Percentiles rank a stretch among this genome's conserved stretches.
phyloP scores from a whole-genome alignment of 2,797 vertebrate species.

The Florisuga fusca region DNA sequence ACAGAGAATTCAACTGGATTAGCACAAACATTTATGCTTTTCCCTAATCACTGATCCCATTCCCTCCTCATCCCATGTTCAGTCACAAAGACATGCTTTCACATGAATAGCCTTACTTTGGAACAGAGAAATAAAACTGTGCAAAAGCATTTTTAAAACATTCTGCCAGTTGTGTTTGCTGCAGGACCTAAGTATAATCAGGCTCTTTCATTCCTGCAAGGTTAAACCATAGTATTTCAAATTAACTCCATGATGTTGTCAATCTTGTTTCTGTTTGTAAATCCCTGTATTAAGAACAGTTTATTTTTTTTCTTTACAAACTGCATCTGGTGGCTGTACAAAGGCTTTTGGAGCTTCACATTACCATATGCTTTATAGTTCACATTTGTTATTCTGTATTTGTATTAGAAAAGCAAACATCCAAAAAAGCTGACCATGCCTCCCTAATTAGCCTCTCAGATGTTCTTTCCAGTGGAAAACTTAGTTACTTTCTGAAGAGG shows the following conservation, averaged over 20 bases:
- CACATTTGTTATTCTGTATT: constrained; percentile 5
- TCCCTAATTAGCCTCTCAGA: background rate
- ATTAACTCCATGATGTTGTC: background rate
- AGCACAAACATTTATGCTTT: background rate
- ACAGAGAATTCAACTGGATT: background rate
- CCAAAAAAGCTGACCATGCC: background rate
- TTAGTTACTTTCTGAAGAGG: background rate
- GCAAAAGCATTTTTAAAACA: background rate
- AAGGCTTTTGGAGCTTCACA: background rate
- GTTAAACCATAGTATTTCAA: background rate
- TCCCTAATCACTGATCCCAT: background rate
- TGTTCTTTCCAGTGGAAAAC: constrained; percentile 4
- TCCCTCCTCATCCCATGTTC: background rate
- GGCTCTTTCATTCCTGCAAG: background rate
- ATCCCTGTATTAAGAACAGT: background rate
- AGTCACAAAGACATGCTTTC: background rate
- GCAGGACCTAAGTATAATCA: background rate
- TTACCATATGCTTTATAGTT: background rate
- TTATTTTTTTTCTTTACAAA: background rate
- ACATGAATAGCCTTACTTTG: background rate
- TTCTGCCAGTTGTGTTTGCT: background rate
- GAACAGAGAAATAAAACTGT: background rate
- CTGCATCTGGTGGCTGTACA: background rate
- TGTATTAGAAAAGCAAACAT: constrained; percentile 39
- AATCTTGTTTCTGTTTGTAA: background rate